Base-by-base conservation (phyloP, 2,113 vertebrate species). In the Speoplatyrhinus poulsoni region DNA sequence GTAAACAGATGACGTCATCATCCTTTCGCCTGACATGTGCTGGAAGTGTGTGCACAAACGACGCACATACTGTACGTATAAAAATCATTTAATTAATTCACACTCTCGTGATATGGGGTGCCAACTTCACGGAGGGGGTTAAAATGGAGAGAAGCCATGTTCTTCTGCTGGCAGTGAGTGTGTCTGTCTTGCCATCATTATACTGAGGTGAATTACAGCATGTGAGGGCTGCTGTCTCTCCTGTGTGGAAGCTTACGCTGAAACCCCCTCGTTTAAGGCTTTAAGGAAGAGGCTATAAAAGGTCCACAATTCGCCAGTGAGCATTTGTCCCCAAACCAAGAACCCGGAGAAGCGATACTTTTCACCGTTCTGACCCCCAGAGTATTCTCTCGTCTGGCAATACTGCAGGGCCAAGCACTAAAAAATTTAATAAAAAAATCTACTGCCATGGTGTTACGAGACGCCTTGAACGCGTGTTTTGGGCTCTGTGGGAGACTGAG, bases 371-470 rank as follows among this genome's bases (percentile, higher is more conserved):
- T 85, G 81, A 86, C 83, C 77, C 76, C 69, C 72, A 70, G 61
- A 73, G 73, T 70, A 82, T 81, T 76, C 75, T 73, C 19, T 26
- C 19, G 72, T 80, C 80, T 67, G 89, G 86, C 83, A 87, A 87
- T 81, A 36, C 72, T 74, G 73, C 55, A 33, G 52, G 56, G 77
- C 50, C 62, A 55, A 36, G 79, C 76, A 79, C 11, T 82, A 85
- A 84, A 86, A 87, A 84, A 66, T 70, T 83, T 89, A 82, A 80
- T 82, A 85, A 84, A 86, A 87, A 84, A 66, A 73, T 83, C 89
- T 81, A 80, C 86, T 82, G 73, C 81, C 86, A 84, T 81, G 82
- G 62, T 41, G 36, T 82, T 80, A 82, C 75, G 65, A 84, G 73
- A 71, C 81, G 81, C 70, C 36, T 5, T 41, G 69, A 83, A 79